Conservation (phyloP, 2,113 vertebrate species). For the Tamias sibiricus region DNA sequence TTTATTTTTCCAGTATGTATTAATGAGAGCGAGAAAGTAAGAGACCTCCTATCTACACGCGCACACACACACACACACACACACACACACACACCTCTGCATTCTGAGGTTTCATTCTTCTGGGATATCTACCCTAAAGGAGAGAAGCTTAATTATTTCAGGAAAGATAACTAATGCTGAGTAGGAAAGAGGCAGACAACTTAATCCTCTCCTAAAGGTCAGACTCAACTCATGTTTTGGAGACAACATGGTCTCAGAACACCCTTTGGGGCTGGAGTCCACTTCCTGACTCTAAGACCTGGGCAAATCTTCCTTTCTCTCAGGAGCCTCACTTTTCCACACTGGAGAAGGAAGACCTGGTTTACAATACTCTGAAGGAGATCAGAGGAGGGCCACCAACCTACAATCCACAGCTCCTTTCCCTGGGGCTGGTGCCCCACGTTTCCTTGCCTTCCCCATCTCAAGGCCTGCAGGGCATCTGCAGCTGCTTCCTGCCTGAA, state of each 20-base stretch:
- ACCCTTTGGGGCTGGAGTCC: not conserved
- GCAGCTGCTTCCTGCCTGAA: not conserved
- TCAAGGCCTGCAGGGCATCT: not conserved
- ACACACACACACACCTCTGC: not conserved
- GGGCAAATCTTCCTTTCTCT: not conserved
- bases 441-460: not conserved
- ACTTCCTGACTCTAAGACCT: not conserved
- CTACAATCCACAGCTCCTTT: not conserved
- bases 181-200: not conserved
- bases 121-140: not conserved
- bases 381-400: not conserved
- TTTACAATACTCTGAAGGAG: not conserved
- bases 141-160: conserved; percentile 38
- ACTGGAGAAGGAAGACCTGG: not conserved
- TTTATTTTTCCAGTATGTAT: conserved; percentile 16
- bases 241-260: not conserved
- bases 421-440: too few relatives aligned
- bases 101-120: not conserved
- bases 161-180: conserved; percentile 1
- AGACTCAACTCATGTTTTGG: not conserved
- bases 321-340: not conserved
- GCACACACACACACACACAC: not conserved
- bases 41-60: not conserved
- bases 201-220: not conserved
- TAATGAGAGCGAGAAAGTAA: not conserved